These are phyloP conservation scores for Sphyrna mokarran DNA, from an alignment of 2,113 vertebrate species.

Conservation along the genomic window DNA sequence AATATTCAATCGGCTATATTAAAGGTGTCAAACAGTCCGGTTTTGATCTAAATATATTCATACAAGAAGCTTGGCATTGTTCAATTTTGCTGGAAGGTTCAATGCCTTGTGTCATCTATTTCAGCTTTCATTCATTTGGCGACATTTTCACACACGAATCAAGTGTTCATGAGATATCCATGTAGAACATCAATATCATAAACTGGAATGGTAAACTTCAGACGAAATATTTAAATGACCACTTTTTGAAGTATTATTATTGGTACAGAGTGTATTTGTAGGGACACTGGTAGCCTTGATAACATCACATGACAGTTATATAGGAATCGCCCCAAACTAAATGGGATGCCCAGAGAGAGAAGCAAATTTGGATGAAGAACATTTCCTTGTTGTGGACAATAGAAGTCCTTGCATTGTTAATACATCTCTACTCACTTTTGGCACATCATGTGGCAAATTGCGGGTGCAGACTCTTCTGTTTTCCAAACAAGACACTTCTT, in stretches of 20 bases:
- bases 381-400: background rate
- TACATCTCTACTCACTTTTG: background rate
- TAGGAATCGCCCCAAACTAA: background rate
- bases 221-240: background rate
- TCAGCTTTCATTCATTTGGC: conserved; percentile 17
- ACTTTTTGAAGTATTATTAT: background rate
- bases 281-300: background rate
- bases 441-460: background rate
- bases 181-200: background rate
- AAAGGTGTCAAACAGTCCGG: background rate
- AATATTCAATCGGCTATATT: background rate
- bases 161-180: too few species aligned
- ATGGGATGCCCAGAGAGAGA: background rate
- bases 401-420: background rate
- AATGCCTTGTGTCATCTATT: background rate
- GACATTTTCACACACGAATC: background rate
- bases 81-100: background rate
- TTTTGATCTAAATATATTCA: background rate
- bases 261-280: background rate
- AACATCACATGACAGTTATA: background rate
- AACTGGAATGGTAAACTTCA: background rate
- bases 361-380: background rate
- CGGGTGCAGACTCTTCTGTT: background rate
- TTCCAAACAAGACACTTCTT: conserved; percentile 8
- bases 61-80: background rate